Base-by-base conservation (phyloP, 2,797 vertebrate genomes). In the Mormyrops attenuatus region DNA sequence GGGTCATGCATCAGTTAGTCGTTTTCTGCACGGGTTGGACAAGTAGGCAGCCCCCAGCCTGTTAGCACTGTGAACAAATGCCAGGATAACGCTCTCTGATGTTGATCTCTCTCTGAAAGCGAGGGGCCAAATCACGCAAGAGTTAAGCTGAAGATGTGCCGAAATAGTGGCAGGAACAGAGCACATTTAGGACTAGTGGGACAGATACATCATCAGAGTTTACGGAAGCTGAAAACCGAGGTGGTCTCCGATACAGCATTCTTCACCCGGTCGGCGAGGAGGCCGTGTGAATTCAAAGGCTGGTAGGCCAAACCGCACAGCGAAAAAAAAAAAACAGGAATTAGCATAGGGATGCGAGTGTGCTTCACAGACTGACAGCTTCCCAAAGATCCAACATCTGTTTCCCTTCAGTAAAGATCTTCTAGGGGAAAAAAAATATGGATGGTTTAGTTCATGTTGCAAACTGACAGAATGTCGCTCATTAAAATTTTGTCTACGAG, bases 11-110 rank as follows among this genome's bases (percentile, higher is more conserved):
- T 4, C 26, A 69, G 26, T 34, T 34, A 13, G 63, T 69, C 3
- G n/a, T 89, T 89, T 88, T 90, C 47, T 9, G 84, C 30, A 87
- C 80, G 77, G 88, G 85, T 88, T 63, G 89, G n/a, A 77, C 69
- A 53, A 88, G n/a, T 2, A 34, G 44, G 44, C 44, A 30, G 3
- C 52, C 20, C 4, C 15, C 30, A 57, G 63, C 26, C 52, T 89
- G 88, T 50, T 49, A 41, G 34, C 50, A 15, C n/a, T 50, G n/a
- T 20, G 38, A 20, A 22, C 3, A 44, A 55, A 55, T 2, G 50
- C 44, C 15, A 66, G 26, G 13, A 3, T 11, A 50, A 89, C 44
- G 20, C 4, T 55, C 63, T 60, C 26, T 20, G n/a, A 87, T 7
- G 5, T 9, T 6, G 26, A 38, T 20, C 50, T 57, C 52, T 57